Conservation (phyloP, 1,140 invertebrate species). For the Atta colombica region DNA sequence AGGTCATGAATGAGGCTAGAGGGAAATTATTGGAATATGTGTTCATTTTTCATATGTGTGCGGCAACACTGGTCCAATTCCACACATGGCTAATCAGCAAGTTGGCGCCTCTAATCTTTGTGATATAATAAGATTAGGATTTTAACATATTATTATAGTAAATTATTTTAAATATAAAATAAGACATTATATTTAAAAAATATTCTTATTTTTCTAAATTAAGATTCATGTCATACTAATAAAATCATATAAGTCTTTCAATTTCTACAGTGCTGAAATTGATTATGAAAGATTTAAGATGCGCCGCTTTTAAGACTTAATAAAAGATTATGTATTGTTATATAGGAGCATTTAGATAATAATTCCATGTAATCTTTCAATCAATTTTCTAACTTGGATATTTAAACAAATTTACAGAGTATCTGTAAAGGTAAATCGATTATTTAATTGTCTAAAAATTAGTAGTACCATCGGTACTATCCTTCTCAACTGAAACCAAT, state of each 20-base stretch:
- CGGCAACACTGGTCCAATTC: no score
- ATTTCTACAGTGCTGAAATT: neutral
- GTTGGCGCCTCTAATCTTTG: no score
- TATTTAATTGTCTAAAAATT: constrained; percentile 37
- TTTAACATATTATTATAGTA: neutral
- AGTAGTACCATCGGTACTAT: constrained; percentile 20
- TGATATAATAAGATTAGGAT: constrained; percentile 8
- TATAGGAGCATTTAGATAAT: neutral
- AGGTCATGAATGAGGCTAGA: no score
- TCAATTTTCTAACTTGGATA: neutral
- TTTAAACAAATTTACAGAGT: neutral
- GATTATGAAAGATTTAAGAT: neutral
- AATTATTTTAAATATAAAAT: neutral
- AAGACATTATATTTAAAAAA: neutral
- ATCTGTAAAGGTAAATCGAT: neutral
- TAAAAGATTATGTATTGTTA: neutral
- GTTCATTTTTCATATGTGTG: no score
- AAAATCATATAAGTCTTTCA: neutral
- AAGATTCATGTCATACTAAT: neutral
- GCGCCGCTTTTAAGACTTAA: neutral
- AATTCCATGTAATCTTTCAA: neutral
- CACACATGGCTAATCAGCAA: no score
- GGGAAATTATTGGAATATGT: no score
- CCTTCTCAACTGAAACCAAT: neutral
- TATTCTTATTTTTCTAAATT: neutral